phyloP scores from a whole-genome alignment of 1,140 invertebrate genomes.

The Atopsyche davidsoni region DNA sequence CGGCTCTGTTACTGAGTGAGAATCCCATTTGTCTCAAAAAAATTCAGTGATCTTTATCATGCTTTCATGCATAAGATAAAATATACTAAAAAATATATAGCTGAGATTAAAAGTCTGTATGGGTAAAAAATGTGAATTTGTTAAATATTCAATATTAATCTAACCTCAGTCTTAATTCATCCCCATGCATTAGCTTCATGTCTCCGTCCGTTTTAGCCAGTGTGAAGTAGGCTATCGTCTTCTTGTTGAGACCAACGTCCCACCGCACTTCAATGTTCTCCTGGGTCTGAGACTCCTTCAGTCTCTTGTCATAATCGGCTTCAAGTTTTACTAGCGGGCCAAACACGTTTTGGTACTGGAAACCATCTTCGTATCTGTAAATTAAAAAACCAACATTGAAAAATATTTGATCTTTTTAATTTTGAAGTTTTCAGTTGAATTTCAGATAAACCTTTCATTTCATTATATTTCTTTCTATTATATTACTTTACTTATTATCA shows the following conservation, averaged over 20 bases:
- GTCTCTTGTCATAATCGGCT: conserved; percentile 96
- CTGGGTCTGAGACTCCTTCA: conserved; percentile 98
- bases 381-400: conserved; percentile 14
- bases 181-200: conserved; percentile 99
- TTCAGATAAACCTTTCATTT: no score
- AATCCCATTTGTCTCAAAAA: no score
- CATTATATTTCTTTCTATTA: no score
- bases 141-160: background rate
- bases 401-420: no score
- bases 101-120: conserved; percentile 9
- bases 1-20: no score
- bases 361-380: conserved; percentile 89
- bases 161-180: conserved; percentile 79
- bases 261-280: conserved; percentile 98
- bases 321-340: conserved; percentile 95
- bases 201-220: conserved; percentile 97
- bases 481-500: background rate
- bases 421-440: background rate
- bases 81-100: no score
- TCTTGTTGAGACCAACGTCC: conserved; percentile 98
- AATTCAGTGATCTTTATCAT: no score
- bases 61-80: no score
- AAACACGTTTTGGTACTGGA: conserved; percentile 99
- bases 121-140: no score
- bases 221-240: conserved; percentile 95